Base-by-base conservation (phyloP, 2,797 vertebrate species). In the Phoxinus dragarum region DNA sequence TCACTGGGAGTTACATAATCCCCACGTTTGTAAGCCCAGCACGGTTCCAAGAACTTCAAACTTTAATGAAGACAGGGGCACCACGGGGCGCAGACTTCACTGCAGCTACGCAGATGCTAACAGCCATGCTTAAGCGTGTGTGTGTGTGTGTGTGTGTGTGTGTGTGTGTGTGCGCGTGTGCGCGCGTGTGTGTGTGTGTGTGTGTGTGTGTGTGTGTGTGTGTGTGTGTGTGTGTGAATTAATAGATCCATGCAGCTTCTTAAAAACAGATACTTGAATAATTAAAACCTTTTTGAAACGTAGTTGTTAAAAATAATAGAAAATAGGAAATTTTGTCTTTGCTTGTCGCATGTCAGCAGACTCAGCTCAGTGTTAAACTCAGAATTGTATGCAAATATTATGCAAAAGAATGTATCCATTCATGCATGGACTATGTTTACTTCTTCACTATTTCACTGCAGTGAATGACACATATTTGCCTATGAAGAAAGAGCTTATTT, bases 1-100 rank as follows among this genome's bases (percentile, higher is more conserved):
- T 86, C 61, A 82, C 61, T 34, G 59, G 36, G 68, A 79, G 75
- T 75, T 82, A 82, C 23, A 73, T 68, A 88, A 86, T 84, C 78
- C 64, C 76, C 49, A 31, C 68, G 0, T 59, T 79, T 68, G 67
- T 76, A 44, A 79, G 31, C 54, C 59, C 67, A 52, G 68, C 49
- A 49, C 40, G 16, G 5, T 82, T 74, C 42, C 59, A 42, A 59
- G 47, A 77, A 42, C 61, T 84, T 68, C 23, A 34, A 44, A 47
- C 34, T 77, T 84, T 77, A 77, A 84, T 68, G 82, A 84, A 84
- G 82, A 36, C 73, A 42, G 73, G 64, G 23, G 61, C 44, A 69
- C 47, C 17, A 42, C 17, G 1, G 73, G 44, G 73, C 23, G 54
- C 36, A 66, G 78, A 31, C 6, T 81, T 81, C 34, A 81, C 66